phyloP scores from a whole-genome alignment of 2,113 vertebrate genomes.

The Plotosus lineatus region DNA sequence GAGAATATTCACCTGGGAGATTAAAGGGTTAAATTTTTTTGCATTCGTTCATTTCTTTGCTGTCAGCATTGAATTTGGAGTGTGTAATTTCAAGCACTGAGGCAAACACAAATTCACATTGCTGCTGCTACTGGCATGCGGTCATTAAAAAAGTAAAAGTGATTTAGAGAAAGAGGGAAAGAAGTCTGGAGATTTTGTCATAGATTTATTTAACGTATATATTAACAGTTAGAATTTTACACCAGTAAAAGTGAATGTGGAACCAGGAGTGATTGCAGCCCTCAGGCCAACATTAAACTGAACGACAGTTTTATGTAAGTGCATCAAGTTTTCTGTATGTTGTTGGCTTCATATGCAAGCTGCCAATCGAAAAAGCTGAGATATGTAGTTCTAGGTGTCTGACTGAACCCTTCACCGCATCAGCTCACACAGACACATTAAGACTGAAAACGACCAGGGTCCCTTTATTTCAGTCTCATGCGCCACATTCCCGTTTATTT shows the following conservation, averaged over 20 bases:
- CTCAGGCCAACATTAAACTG: constrained; percentile 18
- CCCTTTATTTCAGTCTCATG: constrained; percentile 10
- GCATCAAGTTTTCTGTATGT: not conserved
- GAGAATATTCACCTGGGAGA: not conserved
- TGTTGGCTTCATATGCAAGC: constrained; percentile 7
- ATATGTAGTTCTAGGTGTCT: not conserved
- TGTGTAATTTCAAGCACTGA: not conserved
- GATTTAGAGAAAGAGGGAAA: not conserved
- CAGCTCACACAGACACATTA: constrained; percentile 25
- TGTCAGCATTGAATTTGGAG: not conserved
- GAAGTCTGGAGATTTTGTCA: not conserved
- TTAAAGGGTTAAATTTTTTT: not conserved
- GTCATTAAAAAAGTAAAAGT: not conserved
- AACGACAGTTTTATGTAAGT: constrained; percentile 1
- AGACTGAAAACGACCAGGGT: constrained; percentile 9
- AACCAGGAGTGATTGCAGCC: constrained; percentile 25
- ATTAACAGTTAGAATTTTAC: constrained; percentile 12
- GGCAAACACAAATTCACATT: not conserved
- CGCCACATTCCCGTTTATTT: constrained; percentile 26
- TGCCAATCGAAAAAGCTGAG: not conserved
- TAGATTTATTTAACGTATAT: constrained; percentile 1
- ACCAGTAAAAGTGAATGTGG: not conserved
- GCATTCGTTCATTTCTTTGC: not conserved
- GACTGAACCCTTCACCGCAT: constrained; percentile 20
- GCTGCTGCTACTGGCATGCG: not conserved